A percentile compares a stretch with the other conserved stretches of the same genome.
Conservation (phyloP, 2,888 invertebrate genomes). For the Neoscelio sp. region DNA sequence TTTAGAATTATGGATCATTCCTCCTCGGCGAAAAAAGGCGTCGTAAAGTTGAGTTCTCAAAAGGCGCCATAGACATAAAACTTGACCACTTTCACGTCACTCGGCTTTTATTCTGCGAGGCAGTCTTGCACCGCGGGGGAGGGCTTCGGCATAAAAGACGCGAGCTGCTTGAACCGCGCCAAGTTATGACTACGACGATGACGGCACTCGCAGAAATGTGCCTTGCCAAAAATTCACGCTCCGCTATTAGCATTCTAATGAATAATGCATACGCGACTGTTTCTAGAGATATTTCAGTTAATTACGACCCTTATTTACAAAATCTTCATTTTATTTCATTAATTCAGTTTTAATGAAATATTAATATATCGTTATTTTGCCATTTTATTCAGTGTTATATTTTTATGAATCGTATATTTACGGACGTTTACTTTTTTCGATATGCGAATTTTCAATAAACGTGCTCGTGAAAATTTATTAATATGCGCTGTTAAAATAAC, state of each 20-base stretch:
- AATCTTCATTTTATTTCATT: conserved; percentile 66
- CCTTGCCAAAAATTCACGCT: conserved; percentile 64
- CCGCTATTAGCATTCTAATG: conserved; percentile 66
- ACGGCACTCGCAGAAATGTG: conserved; percentile 64
- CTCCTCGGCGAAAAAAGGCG: conserved; percentile 46
- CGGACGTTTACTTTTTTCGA: conserved; percentile 37
- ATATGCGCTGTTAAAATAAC: conserved; percentile 7
- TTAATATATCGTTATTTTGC: conserved; percentile 60
- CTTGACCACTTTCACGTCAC: conserved; percentile 57
- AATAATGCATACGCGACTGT: conserved; percentile 69
- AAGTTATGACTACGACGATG: conserved; percentile 66
- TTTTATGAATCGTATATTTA: conserved; percentile 54
- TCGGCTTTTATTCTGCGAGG: conserved; percentile 61
- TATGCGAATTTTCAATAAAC: conserved; percentile 44
- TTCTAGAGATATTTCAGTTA: conserved; percentile 67
- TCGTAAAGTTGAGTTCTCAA: conserved; percentile 59
- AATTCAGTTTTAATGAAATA: conserved; percentile 64
- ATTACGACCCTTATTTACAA: conserved; percentile 66
- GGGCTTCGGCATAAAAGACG: conserved; percentile 64
- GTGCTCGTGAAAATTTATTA: conserved; percentile 45
- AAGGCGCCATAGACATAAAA: conserved; percentile 63
- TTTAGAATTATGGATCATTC: conserved; percentile 53
- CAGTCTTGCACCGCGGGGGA: conserved; percentile 65
- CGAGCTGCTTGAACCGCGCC: conserved; percentile 49
- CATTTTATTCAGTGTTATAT: conserved; percentile 54